Base-by-base conservation (phyloP, 2,113 vertebrate species). In the Theristicus caerulescens region DNA sequence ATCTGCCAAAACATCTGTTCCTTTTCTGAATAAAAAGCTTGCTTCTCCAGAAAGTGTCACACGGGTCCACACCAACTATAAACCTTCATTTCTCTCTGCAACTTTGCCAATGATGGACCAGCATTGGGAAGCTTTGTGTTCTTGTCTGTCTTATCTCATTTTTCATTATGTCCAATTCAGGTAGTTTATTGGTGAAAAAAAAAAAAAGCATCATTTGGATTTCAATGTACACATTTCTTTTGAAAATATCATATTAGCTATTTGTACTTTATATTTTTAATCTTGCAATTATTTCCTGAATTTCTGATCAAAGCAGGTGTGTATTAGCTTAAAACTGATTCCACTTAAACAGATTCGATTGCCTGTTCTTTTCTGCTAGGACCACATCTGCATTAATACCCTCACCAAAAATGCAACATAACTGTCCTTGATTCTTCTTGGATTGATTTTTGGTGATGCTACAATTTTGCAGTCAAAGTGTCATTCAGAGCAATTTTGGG, bases 1-100 rank as follows among this genome's bases (percentile, higher is more conserved):
- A 97, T 98, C 98, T 97, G 93, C 95, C 96, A 96, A 97, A 98
- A 97, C 98, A 98, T 98, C 97, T 98, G 97, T 97, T 98, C 96
- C 82, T 92, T 95, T 92, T 94, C 93, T 97, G 96, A 97, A 97
- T 96, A 97, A 97, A 97, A 97, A 92, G 74, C 94, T 96, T 97
- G 88, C 69, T 97, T 97, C 94, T 97, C 84, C 83, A 96, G 85
- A 93, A 97, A 95, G 85, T 94, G 96, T 97, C 96, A 97, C 70
- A 84, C 1, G 74, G 90, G 95, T 96, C 95, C 83, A 91, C 70
- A 95, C 51, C 82, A 95, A 91, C 93, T 93, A 95, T 82, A 97
- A 97, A 96, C 82, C 80, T 92, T 81, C 67, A 31, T 94, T 96
- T 96, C 90, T 95, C 49, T 82, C 86, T 93, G 61, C 0, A 3